Evolutionary conservation across 2,888 invertebrate genomes (phyloP), one percentile per base, ranked within the genome.

Genomic region (Galerucella pusilla): DNA sequence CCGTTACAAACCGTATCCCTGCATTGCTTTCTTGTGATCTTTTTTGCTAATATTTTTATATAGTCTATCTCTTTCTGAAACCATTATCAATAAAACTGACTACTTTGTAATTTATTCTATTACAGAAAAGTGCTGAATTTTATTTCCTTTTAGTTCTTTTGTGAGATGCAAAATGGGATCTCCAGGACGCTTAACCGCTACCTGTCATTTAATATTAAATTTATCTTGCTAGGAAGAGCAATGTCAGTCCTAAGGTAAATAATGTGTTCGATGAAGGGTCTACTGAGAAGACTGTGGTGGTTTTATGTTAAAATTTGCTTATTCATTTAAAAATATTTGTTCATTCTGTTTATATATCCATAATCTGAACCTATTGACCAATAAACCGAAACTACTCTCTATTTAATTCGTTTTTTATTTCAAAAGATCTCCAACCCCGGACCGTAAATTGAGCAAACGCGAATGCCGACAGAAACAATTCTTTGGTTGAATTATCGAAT

Each of bases 341-440:
- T 16, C 9, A 7, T 9, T 20, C 16, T 10, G 14, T 57, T 20
- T 57, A 14, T 49, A 49, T 10, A 25, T n/a, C 60, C 9, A 54
- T 64, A 65, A 42, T 54, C 14, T 20, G 42, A 65, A 54, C 64
- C 57, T 60, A 57, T 71, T 65, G 71, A 52, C 70, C 71, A 57
- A 64, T 65, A 71, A 70, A 70, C n/a, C 20, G 45, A 42, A 70
- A 64, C n/a, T 54, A 65, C 71, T 45, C 57, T 14, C 10, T 71
- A 71, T 64, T 64, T 64, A 45, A 71, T 71, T 46, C 35, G 64
- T 71, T 71, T 71, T 71, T 70, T 61, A 61, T 63, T 65, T 57
- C 35, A 14, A 57, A n/a, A 88, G 90, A 88, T 90, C 86, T 84
- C 84, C 83, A 82, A 85, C 82, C 85, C 83, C 83, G 80, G 82